Evolutionary conservation across 2,113 vertebrate species (phyloP).

Genomic region (Saiga tatarica): DNA sequence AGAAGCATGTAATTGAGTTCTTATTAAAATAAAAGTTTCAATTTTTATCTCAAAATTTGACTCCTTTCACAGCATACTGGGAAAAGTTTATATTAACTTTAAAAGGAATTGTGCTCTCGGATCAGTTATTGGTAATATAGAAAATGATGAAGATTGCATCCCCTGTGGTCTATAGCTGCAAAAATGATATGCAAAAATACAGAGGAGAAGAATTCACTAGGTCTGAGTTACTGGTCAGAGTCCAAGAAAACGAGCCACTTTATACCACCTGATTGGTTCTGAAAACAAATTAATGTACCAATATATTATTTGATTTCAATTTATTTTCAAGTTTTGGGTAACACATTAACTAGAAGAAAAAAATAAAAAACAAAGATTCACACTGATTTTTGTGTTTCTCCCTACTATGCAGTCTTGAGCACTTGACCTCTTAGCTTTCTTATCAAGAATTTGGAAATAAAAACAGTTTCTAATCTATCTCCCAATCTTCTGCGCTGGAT

Average conservation of each 20-base stretch:
- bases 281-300: slow-evolving; percentile 46
- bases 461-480: slow-evolving; percentile 35
- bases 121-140: slow-evolving; percentile 72
- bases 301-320: slow-evolving; percentile 6
- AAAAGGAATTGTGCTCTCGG: slow-evolving; percentile 58
- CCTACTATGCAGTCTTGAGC: background rate
- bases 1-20: slow-evolving; percentile 70
- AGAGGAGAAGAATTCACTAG: background rate
- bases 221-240: background rate
- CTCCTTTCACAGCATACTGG: slow-evolving; percentile 46
- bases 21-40: slow-evolving; percentile 77
- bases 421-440: slow-evolving; percentile 9
- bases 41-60: slow-evolving; percentile 66
- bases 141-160: slow-evolving; percentile 54
- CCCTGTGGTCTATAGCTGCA: slow-evolving; percentile 36
- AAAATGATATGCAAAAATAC: slow-evolving; percentile 60
- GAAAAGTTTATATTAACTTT: slow-evolving; percentile 75
- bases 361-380: background rate
- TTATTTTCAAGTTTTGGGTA: background rate
- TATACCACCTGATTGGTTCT: slow-evolving; percentile 12
- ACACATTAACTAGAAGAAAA: background rate
- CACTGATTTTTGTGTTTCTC: background rate
- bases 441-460: slow-evolving; percentile 57
- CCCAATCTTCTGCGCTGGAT: background rate
- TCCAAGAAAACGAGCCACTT: slow-evolving; percentile 32